Percentiles rank a stretch among this genome's conserved stretches.
phyloP scores from a whole-genome alignment of 2,797 vertebrate genomes.

The Perodicticus potto region DNA sequence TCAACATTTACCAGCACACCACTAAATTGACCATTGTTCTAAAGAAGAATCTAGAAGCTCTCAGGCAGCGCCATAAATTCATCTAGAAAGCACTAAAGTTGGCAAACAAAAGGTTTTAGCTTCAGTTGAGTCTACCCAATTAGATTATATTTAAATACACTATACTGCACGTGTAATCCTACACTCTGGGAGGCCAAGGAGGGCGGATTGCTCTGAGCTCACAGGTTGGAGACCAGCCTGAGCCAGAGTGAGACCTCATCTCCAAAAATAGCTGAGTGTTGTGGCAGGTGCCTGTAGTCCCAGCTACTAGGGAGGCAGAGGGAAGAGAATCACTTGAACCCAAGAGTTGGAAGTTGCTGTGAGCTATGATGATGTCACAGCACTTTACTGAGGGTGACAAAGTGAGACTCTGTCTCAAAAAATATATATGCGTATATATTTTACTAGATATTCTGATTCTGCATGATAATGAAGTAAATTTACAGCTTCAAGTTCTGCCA shows the following conservation, averaged over 20 bases:
- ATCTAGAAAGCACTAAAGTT: not conserved
- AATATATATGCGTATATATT: not conserved
- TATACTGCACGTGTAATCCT: not conserved
- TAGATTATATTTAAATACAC: conserved; percentile 4
- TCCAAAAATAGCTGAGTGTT: too few relatives aligned
- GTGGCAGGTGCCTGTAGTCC: too few relatives aligned
- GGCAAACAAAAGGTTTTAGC: not conserved
- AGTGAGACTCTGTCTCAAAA: too few relatives aligned
- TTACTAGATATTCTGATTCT: not conserved
- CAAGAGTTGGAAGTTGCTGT: too few relatives aligned
- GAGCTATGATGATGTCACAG: too few relatives aligned
- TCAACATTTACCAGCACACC: not conserved
- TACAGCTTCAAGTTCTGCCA: not conserved
- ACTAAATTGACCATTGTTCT: not conserved
- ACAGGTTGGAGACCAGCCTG: too few relatives aligned
- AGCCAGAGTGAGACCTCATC: too few relatives aligned
- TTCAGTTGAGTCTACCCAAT: not conserved
- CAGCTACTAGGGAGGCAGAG: too few relatives aligned
- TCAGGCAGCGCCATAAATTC: not conserved
- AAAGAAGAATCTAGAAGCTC: not conserved
- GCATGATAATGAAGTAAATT: not conserved
- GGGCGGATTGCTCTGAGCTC: too few relatives aligned
- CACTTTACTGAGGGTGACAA: too few relatives aligned
- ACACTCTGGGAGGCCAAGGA: too few relatives aligned
- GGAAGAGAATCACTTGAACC: too few relatives aligned